Percentiles rank a stretch among this genome's conserved stretches.
Conservation (phyloP, 2,113 vertebrate genomes). For the Podarcis cretensis region DNA sequence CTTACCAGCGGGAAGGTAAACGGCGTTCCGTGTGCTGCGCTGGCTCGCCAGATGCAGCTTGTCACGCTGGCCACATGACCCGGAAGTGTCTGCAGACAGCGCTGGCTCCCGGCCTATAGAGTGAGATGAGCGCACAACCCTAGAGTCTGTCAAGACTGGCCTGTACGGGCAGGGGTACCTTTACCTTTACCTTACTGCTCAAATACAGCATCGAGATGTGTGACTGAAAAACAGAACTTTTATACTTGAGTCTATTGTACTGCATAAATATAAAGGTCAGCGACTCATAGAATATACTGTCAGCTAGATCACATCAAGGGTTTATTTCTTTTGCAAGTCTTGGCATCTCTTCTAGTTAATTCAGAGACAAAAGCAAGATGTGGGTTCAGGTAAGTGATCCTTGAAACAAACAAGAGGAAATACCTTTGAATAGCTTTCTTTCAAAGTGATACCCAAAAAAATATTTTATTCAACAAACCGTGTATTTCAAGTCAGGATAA, state of each 20-base stretch:
- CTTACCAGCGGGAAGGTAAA: too few relatives aligned
- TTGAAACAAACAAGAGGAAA: slow-evolving; percentile 71
- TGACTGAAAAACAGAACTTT: slow-evolving; percentile 3
- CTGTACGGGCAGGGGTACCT: too few relatives aligned
- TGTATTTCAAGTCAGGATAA: slow-evolving; percentile 58
- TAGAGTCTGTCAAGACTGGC: too few relatives aligned
- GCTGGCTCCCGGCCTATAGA: too few relatives aligned
- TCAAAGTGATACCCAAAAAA: slow-evolving; percentile 45
- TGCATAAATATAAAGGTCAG: slow-evolving; percentile 5
- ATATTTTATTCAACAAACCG: slow-evolving; percentile 60
- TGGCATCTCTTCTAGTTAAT: slow-evolving; percentile 59
- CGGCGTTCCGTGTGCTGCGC: too few relatives aligned
- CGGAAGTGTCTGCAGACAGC: too few relatives aligned
- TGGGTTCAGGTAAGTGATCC: slow-evolving; percentile 56
- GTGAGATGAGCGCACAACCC: too few relatives aligned
- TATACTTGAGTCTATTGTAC: neutral
- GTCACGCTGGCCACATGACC: too few relatives aligned
- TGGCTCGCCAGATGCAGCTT: too few relatives aligned
- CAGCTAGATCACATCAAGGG: slow-evolving; percentile 38
- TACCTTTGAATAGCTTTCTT: slow-evolving; percentile 69
- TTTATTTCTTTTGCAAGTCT: slow-evolving; percentile 58
- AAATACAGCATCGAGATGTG: neutral
- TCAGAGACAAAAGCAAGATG: slow-evolving; percentile 38
- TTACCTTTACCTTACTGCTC: neutral
- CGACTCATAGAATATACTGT: slow-evolving; percentile 37